These are phyloP conservation scores for Apistogramma diplotaenia DNA, from an alignment of 2,113 vertebrate species.

Conservation along the genomic window DNA sequence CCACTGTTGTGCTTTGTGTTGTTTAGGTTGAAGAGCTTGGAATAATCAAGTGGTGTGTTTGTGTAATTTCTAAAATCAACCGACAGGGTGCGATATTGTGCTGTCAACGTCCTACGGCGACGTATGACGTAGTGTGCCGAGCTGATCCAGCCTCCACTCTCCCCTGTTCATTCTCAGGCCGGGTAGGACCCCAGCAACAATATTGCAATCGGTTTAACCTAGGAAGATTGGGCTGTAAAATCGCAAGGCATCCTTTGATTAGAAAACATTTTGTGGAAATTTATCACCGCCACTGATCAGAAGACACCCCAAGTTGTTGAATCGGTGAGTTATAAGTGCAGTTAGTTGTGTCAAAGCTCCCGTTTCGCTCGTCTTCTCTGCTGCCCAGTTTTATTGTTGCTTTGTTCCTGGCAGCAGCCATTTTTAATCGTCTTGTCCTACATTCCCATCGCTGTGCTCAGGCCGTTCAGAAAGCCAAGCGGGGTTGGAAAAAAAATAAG, in stretches of 20 bases:
- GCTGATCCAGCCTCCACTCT: conserved; percentile 22
- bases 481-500: background rate
- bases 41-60: background rate
- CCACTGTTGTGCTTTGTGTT: background rate
- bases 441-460: conserved; percentile 55
- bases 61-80: background rate
- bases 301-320: conserved; percentile 51
- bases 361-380: conserved; percentile 34
- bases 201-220: conserved; percentile 37
- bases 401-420: conserved; percentile 84
- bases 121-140: conserved; percentile 44
- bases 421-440: conserved; percentile 81
- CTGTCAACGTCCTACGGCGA: background rate
- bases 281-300: conserved; percentile 43
- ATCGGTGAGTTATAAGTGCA: conserved; percentile 68
- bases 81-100: background rate
- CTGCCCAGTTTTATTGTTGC: conserved; percentile 76
- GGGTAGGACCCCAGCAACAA: conserved; percentile 70
- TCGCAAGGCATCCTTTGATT: conserved; percentile 77
- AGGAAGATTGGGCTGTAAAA: conserved; percentile 69
- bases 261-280: conserved; percentile 62
- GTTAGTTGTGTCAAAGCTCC: background rate
- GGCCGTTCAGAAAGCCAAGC: conserved; percentile 11
- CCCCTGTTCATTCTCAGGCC: conserved; percentile 69
- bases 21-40: background rate